phyloP scores from a whole-genome alignment of 2,113 vertebrate species.

The Actenoides lindsayi region DNA sequence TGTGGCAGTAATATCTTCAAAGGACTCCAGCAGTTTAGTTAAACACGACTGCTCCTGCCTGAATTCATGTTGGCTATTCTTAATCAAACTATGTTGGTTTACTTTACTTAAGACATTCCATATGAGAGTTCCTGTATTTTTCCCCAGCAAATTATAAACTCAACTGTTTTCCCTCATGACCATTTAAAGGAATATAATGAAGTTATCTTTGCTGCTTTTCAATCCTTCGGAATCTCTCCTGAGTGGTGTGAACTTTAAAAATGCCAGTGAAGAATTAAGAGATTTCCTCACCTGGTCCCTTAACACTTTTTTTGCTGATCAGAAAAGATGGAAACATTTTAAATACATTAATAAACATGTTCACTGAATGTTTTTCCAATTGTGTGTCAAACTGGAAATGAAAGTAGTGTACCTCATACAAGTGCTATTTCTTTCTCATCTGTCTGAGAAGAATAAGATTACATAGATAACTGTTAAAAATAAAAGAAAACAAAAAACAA shows the following conservation, averaged over 20 bases:
- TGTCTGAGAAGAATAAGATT: not conserved
- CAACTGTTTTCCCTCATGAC: not conserved
- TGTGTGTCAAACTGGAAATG: not conserved
- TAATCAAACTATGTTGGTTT: not conserved
- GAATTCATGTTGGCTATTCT: not conserved
- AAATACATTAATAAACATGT: not conserved
- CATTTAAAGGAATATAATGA: conserved; percentile 45
- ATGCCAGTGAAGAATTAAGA: conserved; percentile 19
- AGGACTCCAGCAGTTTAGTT: conserved; percentile 6
- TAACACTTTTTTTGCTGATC: not conserved
- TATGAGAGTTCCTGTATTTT: not conserved
- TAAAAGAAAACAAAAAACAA: not conserved
- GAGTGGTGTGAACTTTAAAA: conserved; percentile 37
- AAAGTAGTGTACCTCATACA: not conserved
- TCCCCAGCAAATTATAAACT: not conserved
- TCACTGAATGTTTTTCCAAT: not conserved
- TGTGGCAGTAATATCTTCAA: conserved; percentile 10
- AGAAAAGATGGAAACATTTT: not conserved
- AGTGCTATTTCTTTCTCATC: not conserved
- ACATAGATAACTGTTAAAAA: not conserved
- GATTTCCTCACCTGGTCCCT: not conserved
- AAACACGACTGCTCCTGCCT: conserved; percentile 23
- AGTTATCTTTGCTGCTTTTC: not conserved
- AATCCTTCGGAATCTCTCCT: not conserved
- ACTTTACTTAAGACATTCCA: not conserved